Base-by-base conservation (phyloP, 2,113 vertebrate genomes). In the Coturnix japonica region DNA sequence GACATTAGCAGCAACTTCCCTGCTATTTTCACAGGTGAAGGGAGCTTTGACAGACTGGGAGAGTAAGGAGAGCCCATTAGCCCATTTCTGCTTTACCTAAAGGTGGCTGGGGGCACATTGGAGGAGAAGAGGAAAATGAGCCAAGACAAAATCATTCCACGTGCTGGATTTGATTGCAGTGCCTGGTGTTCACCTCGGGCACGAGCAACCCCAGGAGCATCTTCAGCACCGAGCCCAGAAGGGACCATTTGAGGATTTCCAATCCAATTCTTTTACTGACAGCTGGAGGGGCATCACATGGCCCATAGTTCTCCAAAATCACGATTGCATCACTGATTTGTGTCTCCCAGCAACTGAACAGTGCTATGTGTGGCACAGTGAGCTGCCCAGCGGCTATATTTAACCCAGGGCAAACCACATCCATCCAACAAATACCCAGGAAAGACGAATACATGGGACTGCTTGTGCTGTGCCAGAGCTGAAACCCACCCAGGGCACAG, bases 341-440 rank as follows among this genome's bases (percentile, higher is more conserved):
- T 33, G 93, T 80, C 81, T 94, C 85, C 81, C 85, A 63, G 89
- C 71, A 92, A 81, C 89, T 46, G 71, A 30, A 65, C 44, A 7
- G 23, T 44, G 56, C 57, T 83, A n/a, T 56, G 35, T 59, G 76
- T 83, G 77, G 80, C 85, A 93, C 51, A 93, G 90, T 15, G 73
- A 86, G 89, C 43, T 82, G 64, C 72, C 60, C 70, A 64, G 65
- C 39, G 60, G 57, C 25, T 71, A 15, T 33, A 67, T 74, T 87
- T 77, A 90, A 74, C 64, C 51, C 46, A n/a, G 20, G 18, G 37
- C 44, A 91, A 54, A 21, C 47, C 47, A 15, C 1, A 25, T 26
- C 46, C 44, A 33, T 4, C 35, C 64, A 21, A 56, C 1, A 4
- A 74, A 71, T 46, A 81, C 69, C 66, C 51, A 72, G 47, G 39